Base-by-base conservation (phyloP, 2,797 vertebrate species). In the Alauda arvensis region DNA sequence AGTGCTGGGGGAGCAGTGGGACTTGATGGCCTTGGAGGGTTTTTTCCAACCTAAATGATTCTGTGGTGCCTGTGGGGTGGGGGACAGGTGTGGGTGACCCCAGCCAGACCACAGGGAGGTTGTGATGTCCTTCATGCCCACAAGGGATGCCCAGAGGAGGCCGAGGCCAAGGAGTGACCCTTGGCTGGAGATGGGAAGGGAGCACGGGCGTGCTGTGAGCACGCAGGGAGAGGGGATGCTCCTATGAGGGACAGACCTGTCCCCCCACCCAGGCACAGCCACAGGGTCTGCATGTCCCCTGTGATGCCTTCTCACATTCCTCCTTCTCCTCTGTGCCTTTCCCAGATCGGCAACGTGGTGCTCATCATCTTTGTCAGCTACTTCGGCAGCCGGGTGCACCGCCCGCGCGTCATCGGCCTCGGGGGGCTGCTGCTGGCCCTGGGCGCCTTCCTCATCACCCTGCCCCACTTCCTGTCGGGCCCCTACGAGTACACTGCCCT, bases 341-440 rank as follows among this genome's bases (percentile, higher is more conserved):
- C 74, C 43, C 89, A 99, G 99, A 96, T 99, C 13, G 98, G 99
- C 91, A 99, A 99, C 37, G 96, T 98, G 21, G 83, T 97, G 66
- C 97, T 99, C 92, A 99, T 99, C 77, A 97, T 98, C 93, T 99
- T 99, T 2, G 97, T 99, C 92, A 99, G 99, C 97, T 99, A 99
- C 97, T 98, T 99, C 1, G 99, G 99, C 86, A 98, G 97, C 75
- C 96, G 98, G 1, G 97, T 99, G 24, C 98, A 99, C 93, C 98
- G 99, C 17, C 99, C 99, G 0, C 97, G 98, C 14, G 8, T 98
- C 43, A 99, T 99, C 1, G 99, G 99, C 12, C 0, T 98, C 0
- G 99, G 99, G 1, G 98, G 98, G 11, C 95, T 99, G 31, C 96
- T 99, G 89, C 98, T 99, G 96, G 97, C 98, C 0, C 71, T 98